phyloP scores from a whole-genome alignment of 2,113 vertebrate genomes.

The Polypterus bichir region DNA sequence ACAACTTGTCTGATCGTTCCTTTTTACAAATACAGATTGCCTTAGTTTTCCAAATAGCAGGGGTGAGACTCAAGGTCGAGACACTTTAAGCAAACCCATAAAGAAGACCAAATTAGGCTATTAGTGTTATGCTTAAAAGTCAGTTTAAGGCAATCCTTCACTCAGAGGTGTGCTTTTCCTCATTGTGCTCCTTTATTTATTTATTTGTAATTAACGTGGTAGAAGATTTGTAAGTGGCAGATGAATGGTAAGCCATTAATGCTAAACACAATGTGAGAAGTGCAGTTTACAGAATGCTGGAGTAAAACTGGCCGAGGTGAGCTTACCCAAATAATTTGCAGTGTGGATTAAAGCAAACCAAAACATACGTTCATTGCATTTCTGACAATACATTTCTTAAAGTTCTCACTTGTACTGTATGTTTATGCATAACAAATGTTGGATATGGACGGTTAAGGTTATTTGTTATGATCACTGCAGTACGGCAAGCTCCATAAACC shows the following conservation, averaged over 20 bases:
- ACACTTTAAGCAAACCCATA: conserved; percentile 20
- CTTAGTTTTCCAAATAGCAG: conserved; percentile 26
- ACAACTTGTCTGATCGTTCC: conserved; percentile 23
- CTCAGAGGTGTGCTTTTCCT: not conserved
- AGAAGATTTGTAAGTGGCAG: not conserved
- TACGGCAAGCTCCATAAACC: too few relatives aligned
- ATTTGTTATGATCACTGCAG: too few relatives aligned
- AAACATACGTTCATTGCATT: too few relatives aligned
- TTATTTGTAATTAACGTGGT: not conserved
- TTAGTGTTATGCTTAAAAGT: conserved; percentile 10
- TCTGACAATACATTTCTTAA: too few relatives aligned
- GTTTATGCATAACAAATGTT: too few relatives aligned
- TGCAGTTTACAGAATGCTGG: not conserved
- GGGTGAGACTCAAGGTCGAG: conserved; percentile 19
- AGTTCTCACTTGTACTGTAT: too few relatives aligned
- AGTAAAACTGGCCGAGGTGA: not conserved
- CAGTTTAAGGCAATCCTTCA: conserved; percentile 14
- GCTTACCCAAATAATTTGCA: not conserved
- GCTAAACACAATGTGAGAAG: too few relatives aligned
- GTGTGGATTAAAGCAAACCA: not conserved
- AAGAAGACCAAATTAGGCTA: conserved; percentile 12
- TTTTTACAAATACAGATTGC: conserved; percentile 24
- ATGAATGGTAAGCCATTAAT: too few relatives aligned
- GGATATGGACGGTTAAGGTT: too few relatives aligned
- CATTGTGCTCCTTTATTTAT: not conserved